Base-by-base conservation (phyloP, 2,113 vertebrate species). In the Oplegnathus fasciatus region DNA sequence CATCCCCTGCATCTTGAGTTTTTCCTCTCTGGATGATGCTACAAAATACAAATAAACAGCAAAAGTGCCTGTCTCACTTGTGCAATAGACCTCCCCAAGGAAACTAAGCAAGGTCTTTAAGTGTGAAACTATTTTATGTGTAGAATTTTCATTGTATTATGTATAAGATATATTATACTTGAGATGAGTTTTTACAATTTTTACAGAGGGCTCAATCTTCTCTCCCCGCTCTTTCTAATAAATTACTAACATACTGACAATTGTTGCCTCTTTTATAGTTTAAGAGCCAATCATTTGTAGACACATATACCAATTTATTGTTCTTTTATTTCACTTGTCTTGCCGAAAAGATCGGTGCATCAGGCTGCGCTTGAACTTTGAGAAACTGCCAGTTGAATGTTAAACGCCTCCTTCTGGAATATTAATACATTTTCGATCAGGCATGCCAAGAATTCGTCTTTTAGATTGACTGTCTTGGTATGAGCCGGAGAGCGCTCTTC, bases 381-480 rank as follows among this genome's bases (percentile, higher is more conserved):
- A 71, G 60, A 37, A 75, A 46, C 75, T 75, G 50, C 42, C 14
- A 9, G 20, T 28, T n/a, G 42, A 89, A 87, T 89, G 71, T 77
- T 83, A 87, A 84, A 77, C 11, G 10, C 60, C 34, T 84, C 60
- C 75, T 79, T 72, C 50, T 85, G 54, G 72, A 92, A 89, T 83
- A 85, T 90, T 80, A 76, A 90, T 82, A 9, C 0, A 0, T 75
- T 87, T 90, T 75, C 52, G 8, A 79, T 80, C 72, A 80, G 65
- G 34, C 42, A 57, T 64, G 83, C 78, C 58, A 84, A 70, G 80
- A 75, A 72, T 26, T 70, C 13, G 9, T 82, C 62, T 78, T 71
- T 80, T 48, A 75, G 77, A 90, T 64, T 82, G 76, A 72, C 83
- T 77, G 72, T 32, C 13, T 86, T 40, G 37, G 57, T 76, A 34